These are phyloP conservation scores for Aplochiton taeniatus DNA, from an alignment of 2,797 vertebrate species.

Conservation along the genomic window DNA sequence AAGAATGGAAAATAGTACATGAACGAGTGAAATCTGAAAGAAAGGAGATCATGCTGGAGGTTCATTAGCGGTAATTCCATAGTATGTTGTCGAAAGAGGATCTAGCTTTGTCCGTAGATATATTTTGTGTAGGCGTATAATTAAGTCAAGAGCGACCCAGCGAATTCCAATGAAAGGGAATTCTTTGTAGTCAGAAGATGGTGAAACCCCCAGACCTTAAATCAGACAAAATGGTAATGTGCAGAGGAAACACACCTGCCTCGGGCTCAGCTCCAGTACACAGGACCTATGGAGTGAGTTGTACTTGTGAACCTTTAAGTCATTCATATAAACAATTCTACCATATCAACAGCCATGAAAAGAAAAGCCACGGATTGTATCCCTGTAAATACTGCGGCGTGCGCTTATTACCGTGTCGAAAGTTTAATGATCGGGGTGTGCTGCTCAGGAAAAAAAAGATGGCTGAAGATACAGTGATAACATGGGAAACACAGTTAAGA, in stretches of 20 bases:
- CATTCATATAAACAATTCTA: no score
- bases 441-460: no score
- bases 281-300: slow-evolving; percentile 18
- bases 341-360: no score
- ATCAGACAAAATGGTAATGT: slow-evolving; percentile 62
- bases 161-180: slow-evolving; percentile 31
- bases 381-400: no score
- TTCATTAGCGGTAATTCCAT: slow-evolving; percentile 41
- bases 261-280: slow-evolving; percentile 30
- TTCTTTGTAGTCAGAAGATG: slow-evolving; percentile 33
- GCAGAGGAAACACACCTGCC: slow-evolving; percentile 43
- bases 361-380: no score
- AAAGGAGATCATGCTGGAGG: slow-evolving; percentile 19
- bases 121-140: slow-evolving; percentile 18
- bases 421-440: no score
- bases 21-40: background rate
- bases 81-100: slow-evolving; percentile 42
- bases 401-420: no score
- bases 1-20: no score
- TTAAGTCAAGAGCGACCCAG: slow-evolving; percentile 26
- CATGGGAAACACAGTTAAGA: no score
- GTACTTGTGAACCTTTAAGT: no score
- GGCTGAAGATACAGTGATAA: no score
- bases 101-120: slow-evolving; percentile 24
- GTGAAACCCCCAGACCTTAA: slow-evolving; percentile 44